Base-by-base conservation (phyloP, 2,797 vertebrate genomes). In the Scyliorhinus canicula region DNA sequence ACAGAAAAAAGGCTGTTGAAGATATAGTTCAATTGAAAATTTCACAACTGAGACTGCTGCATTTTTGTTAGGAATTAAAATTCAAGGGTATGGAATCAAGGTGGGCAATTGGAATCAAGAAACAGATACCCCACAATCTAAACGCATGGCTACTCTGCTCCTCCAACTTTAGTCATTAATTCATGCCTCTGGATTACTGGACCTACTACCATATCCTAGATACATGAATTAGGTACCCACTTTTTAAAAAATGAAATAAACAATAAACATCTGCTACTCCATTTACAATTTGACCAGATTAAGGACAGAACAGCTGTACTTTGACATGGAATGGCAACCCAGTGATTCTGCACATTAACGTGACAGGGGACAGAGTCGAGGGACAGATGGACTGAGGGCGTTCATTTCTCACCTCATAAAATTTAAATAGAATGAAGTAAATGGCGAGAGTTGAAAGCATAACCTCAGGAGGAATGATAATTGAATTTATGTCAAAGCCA, bases 381-480 rank as follows among this genome's bases (percentile, higher is more conserved):
- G 60, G 40, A 91, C 88, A 65, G 57, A 91, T 44, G 88, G n/a
- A 44, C 88, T 65, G n/a, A 91, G 57, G 88, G 88, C 88, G 26
- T 91, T 91, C 57, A 65, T 65, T 91, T 91, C 88, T 91, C 88
- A 65, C 60, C 88, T 65, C 88, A 91, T 91, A 65, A 65, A 91
- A 91, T 91, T 91, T 65, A 91, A 91, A 91, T 91, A 40, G 57
- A 63, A 91, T 91, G 16, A 63, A 91, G 57, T 44, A 91, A 91
- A 91, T 65, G 88, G 88, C 35, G 65, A 91, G 57, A 65, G 60
- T 91, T 91, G 88, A 65, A 91, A 65, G n/a, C 24, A 91, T 63
- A 63, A n/a, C 88, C 88, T 91, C 57, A 12, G 88, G 88, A 44
- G n/a, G 88, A 40, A 63, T 40, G 88, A 91, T 91, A 91, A 91